A percentile compares a stretch with the other conserved stretches of the same genome.
phyloP scores from a whole-genome alignment of 1,140 invertebrate genomes.

The Brachionus koreanus region DNA sequence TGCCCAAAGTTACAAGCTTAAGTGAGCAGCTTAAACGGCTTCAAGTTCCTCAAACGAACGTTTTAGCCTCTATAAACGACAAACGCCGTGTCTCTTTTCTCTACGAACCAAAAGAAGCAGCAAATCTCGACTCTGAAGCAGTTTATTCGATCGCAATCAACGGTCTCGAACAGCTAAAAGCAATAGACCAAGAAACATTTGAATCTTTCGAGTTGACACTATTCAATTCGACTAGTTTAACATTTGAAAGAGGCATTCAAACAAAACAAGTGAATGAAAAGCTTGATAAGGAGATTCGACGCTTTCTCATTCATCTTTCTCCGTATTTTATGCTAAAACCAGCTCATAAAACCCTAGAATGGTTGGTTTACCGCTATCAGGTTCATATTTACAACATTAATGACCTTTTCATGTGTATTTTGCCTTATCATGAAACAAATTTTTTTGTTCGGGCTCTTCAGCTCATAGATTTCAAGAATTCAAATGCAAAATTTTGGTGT shows the following conservation, averaged over 20 bases:
- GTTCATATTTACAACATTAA: slow-evolving; percentile 81
- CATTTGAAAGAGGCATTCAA: slow-evolving; percentile 74
- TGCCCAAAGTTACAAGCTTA: slow-evolving; percentile 35
- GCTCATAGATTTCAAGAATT: slow-evolving; percentile 53
- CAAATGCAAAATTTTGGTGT: neutral
- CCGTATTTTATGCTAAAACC: slow-evolving; percentile 79
- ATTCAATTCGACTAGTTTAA: slow-evolving; percentile 70
- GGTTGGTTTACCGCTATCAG: slow-evolving; percentile 74
- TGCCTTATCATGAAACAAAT: slow-evolving; percentile 86
- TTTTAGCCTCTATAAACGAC: neutral
- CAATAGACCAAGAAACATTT: slow-evolving; percentile 67
- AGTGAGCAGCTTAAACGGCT: slow-evolving; percentile 38
- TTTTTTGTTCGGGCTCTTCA: slow-evolving; percentile 79
- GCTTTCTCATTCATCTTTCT: slow-evolving; percentile 74
- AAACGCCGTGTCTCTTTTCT: slow-evolving; percentile 69
- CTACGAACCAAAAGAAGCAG: slow-evolving; percentile 82
- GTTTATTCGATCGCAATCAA: slow-evolving; percentile 67
- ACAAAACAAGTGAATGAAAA: slow-evolving; percentile 70
- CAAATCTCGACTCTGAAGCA: slow-evolving; percentile 72
- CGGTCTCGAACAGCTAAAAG: slow-evolving; percentile 75
- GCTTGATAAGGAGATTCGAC: slow-evolving; percentile 71
- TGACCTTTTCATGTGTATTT: slow-evolving; percentile 70
- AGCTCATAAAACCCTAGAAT: slow-evolving; percentile 83
- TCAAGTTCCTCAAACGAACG: slow-evolving; percentile 34
- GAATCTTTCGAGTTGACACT: slow-evolving; percentile 69